These are phyloP conservation scores for Atta cephalotes DNA, from an alignment of 1,140 invertebrate genomes.

Conservation along the genomic window DNA sequence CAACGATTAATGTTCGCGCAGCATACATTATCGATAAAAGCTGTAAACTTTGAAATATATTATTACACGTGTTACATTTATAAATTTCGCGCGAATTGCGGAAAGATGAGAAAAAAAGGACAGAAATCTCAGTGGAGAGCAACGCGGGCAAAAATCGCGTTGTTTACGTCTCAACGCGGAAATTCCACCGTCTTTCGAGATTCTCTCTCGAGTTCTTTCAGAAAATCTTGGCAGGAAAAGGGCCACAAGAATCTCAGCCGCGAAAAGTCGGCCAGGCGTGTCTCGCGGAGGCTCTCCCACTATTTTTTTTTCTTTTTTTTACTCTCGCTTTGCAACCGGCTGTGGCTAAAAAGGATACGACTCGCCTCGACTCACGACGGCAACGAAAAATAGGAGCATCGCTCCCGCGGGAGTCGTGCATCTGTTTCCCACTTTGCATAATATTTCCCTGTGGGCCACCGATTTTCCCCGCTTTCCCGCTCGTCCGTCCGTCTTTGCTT, in stretches of 20 bases:
- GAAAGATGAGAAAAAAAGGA: neutral
- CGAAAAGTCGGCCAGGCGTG: slow-evolving; percentile 41
- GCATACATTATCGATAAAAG: slow-evolving; percentile 9
- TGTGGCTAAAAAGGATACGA: slow-evolving; percentile 54
- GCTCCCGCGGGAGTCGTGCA: slow-evolving; percentile 71
- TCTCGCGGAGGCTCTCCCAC: slow-evolving; percentile 6
- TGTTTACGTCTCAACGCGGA: slow-evolving; percentile 59
- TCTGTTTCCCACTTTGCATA: slow-evolving; percentile 78
- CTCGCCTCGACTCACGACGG: slow-evolving; percentile 42
- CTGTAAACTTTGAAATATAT: slow-evolving; percentile 3
- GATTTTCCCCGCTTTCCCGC: slow-evolving; percentile 53
- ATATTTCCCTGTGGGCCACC: slow-evolving; percentile 67
- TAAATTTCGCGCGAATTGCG: slow-evolving; percentile 5
- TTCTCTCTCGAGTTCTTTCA: slow-evolving; percentile 22
- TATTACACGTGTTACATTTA: neutral
- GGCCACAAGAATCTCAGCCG: slow-evolving; percentile 36
- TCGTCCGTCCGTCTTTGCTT: slow-evolving; percentile 54
- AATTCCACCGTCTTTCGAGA: slow-evolving; percentile 38
- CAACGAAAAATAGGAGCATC: slow-evolving; percentile 72
- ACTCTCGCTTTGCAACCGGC: slow-evolving; percentile 20
- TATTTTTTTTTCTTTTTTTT: neutral
- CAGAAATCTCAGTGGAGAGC: neutral
- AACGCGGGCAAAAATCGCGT: slow-evolving; percentile 17
- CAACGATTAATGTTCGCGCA: slow-evolving; percentile 12
- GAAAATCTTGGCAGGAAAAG: neutral